Evolutionary conservation across 1,140 invertebrate genomes (phyloP).

Genomic region (Lucilia sericata): DNA sequence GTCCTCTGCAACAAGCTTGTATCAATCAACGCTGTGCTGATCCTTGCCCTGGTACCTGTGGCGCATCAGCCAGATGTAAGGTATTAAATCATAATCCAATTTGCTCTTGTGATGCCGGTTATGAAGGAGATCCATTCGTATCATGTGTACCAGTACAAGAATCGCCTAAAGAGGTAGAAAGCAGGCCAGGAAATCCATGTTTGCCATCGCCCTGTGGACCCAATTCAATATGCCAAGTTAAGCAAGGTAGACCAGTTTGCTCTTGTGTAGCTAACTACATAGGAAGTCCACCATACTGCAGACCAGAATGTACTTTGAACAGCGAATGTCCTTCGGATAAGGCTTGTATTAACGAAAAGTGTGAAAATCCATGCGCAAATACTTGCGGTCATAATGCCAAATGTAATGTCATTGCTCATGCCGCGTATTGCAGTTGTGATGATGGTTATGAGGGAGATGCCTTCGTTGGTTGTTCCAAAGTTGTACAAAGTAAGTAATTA

Average conservation of each 20-base stretch:
- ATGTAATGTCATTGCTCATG: slow-evolving; percentile 85
- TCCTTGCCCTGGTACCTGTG: slow-evolving; percentile 84
- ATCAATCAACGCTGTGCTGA: slow-evolving; percentile 83
- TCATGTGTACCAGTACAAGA: slow-evolving; percentile 73
- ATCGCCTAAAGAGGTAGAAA: slow-evolving; percentile 61
- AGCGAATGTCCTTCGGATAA: slow-evolving; percentile 80
- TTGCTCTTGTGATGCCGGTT: slow-evolving; percentile 80
- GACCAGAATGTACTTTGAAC: slow-evolving; percentile 81
- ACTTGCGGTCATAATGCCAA: slow-evolving; percentile 83
- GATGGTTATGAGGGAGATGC: slow-evolving; percentile 84
- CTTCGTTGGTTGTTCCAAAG: slow-evolving; percentile 79
- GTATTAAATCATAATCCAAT: slow-evolving; percentile 87
- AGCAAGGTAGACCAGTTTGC: slow-evolving; percentile 81
- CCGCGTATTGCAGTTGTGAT: slow-evolving; percentile 83
- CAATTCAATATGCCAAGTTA: slow-evolving; percentile 86
- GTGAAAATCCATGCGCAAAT: slow-evolving; percentile 79
- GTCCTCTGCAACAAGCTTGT: slow-evolving; percentile 80
- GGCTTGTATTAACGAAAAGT: slow-evolving; percentile 85
- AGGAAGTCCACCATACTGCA: slow-evolving; percentile 79
- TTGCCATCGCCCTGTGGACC: slow-evolving; percentile 85
- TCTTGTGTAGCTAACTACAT: slow-evolving; percentile 82
- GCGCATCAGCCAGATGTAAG: slow-evolving; percentile 78
- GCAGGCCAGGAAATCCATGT: slow-evolving; percentile 75
- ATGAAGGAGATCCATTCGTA: slow-evolving; percentile 84
- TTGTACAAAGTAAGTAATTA: slow-evolving; percentile 62